Conservation (phyloP, 2,797 vertebrate genomes). For the Alosa sapidissima region DNA sequence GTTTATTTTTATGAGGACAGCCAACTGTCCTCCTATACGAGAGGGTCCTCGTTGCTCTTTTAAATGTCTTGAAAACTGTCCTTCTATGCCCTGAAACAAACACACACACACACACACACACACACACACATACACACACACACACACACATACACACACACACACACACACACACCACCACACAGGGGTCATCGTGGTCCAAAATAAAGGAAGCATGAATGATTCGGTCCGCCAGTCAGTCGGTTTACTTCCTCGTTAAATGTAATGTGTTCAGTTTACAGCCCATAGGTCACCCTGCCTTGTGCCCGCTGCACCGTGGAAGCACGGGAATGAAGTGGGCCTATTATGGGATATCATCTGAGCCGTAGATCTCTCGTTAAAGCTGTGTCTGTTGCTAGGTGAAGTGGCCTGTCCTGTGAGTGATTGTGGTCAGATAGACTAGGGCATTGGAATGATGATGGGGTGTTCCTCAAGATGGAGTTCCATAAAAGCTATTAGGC, state of each 20-base stretch:
- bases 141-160: no score
- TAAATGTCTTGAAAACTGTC: no score
- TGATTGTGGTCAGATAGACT: background rate
- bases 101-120: background rate
- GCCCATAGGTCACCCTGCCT: background rate
- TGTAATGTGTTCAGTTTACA: conserved; percentile 48
- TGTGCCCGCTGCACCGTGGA: background rate
- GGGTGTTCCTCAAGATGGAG: background rate
- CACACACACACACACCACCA: no score
- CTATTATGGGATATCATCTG: background rate
- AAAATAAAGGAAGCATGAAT: background rate
- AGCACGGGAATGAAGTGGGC: background rate
- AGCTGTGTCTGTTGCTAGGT: background rate
- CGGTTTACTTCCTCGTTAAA: conserved; percentile 40
- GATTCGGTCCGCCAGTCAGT: background rate
- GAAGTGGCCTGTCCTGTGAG: background rate
- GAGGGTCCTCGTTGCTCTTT: no score
- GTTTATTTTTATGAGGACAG: conserved; percentile 31
- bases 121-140: background rate
- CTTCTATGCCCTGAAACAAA: no score
- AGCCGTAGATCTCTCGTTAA: background rate
- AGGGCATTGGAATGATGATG: background rate
- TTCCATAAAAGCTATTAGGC: background rate
- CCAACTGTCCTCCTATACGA: conserved; percentile 27
- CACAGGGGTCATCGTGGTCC: background rate